Base-by-base conservation (phyloP, 2,888 invertebrate genomes). In the Phaonia tiefii region DNA sequence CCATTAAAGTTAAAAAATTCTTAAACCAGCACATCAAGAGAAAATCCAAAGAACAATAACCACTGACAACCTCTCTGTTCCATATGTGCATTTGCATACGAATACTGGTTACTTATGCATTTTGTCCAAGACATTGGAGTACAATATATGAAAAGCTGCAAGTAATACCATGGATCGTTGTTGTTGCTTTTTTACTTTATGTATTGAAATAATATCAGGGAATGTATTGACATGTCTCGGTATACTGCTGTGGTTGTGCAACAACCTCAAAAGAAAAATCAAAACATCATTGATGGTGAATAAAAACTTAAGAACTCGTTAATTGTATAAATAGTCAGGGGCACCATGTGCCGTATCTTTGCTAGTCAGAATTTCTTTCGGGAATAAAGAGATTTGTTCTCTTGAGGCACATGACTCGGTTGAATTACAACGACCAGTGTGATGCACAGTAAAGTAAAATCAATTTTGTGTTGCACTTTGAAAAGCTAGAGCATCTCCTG, bases 121-220 rank as follows among this genome's bases (percentile, higher is more conserved):
- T 80, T 80, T 77, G 76, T 70, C 46, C 17, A 74, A 80, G 49
- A 56, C 44, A 66, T 65, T 22, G 44, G 67, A 44, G 39, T 60
- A 58, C 51, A 69, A 49, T 56, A 0, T 58, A 80, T 58, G 56
- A 8, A 67, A 51, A 66, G 67, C 44, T 65, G 71, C 37, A 75
- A 74, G 66, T 74, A 71, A 77, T 60, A 58, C 49, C 42, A 54
- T n/a, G 15, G 46, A 66, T 67, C 37, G n/a, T n/a, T n/a, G n/a
- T n/a, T n/a, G 31, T 31, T 31, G 31, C 31, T 3, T 8, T 31
- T 3, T 31, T 44, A n/a, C n/a, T 70, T 73, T 70, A n/a, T n/a
- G n/a, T 65, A 69, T 60, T 76, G 60, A 77, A 81, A 75, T 46
- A 49, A 78, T 75, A 63, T 20, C 75, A 54, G 60, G 42, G 60